Conservation (phyloP, 2,888 invertebrate genomes). For the Sarcophaga carnaria region DNA sequence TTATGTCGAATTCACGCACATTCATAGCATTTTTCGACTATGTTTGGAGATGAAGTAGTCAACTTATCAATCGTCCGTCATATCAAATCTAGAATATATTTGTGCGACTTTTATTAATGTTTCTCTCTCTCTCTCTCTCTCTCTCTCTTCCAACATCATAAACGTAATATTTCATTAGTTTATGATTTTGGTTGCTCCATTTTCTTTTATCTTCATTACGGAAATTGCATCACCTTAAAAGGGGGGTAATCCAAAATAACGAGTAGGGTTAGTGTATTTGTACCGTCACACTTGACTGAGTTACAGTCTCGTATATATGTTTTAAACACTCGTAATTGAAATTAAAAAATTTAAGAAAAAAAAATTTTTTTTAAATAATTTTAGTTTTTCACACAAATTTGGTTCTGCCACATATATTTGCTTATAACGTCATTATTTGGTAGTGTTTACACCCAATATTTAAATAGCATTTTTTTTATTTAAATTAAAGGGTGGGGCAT, state of each 20-base stretch:
- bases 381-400: neutral
- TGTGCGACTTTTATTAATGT: too few relatives aligned
- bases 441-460: slow-evolving; percentile 43
- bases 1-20: too few relatives aligned
- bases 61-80: too few relatives aligned
- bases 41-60: too few relatives aligned
- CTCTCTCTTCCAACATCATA: too few relatives aligned
- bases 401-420: slow-evolving; percentile 53
- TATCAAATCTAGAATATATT: too few relatives aligned
- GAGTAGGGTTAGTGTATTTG: neutral
- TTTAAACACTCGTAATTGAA: neutral
- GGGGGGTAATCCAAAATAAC: neutral
- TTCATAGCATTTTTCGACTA: too few relatives aligned
- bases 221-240: neutral
- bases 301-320: neutral
- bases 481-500: too few relatives aligned
- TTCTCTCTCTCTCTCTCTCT: too few relatives aligned
- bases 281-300: neutral
- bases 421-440: neutral
- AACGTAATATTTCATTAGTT: too few relatives aligned
- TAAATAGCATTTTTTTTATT: neutral
- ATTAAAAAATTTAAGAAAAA: too few relatives aligned
- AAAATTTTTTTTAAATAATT: neutral
- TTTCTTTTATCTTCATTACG: neutral
- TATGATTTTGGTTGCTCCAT: neutral